Percentiles rank a stretch among this genome's conserved stretches.
Conservation (phyloP, 2,113 vertebrate species). For the Tragelaphus buxtoni region DNA sequence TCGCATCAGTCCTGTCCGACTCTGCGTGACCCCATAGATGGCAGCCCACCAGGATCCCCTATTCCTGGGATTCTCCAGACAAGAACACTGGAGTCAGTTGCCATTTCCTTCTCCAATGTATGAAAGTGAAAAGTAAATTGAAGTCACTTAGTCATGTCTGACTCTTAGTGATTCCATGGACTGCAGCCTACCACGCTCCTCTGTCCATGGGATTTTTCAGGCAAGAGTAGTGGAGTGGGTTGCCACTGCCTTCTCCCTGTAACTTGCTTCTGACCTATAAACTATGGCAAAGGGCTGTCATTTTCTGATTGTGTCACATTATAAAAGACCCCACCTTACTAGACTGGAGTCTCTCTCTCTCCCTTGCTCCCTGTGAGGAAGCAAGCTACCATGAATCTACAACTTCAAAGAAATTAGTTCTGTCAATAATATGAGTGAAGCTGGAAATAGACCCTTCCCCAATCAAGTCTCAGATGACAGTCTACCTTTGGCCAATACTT, state of each 20-base stretch:
- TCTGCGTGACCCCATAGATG: fast-evolving
- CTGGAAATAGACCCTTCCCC: not conserved
- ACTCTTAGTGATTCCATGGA: not conserved
- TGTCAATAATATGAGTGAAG: not conserved
- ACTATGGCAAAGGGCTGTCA: not conserved
- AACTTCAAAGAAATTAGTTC: not conserved
- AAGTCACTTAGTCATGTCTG: fast-evolving
- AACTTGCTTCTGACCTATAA: not conserved
- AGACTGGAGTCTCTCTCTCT: not conserved
- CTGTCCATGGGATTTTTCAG: not conserved
- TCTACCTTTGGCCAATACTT: not conserved
- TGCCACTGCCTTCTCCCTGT: not conserved
- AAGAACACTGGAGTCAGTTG: not conserved
- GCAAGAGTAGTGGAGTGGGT: not conserved
- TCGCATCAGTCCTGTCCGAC: fast-evolving
- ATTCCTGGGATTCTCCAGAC: not conserved
- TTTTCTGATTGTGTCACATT: not conserved
- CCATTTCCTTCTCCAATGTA: not conserved
- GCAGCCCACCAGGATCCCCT: not conserved
- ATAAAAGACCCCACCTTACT: not conserved
- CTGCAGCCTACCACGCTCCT: not conserved
- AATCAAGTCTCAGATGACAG: not conserved
- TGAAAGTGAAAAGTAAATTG: not conserved
- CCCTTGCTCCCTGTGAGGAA: not conserved
- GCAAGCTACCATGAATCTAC: not conserved